A percentile compares a stretch with the other conserved stretches of the same genome.
Evolutionary conservation across 2,888 invertebrate species (phyloP).

Genomic region (Petrophora chlorosata): DNA sequence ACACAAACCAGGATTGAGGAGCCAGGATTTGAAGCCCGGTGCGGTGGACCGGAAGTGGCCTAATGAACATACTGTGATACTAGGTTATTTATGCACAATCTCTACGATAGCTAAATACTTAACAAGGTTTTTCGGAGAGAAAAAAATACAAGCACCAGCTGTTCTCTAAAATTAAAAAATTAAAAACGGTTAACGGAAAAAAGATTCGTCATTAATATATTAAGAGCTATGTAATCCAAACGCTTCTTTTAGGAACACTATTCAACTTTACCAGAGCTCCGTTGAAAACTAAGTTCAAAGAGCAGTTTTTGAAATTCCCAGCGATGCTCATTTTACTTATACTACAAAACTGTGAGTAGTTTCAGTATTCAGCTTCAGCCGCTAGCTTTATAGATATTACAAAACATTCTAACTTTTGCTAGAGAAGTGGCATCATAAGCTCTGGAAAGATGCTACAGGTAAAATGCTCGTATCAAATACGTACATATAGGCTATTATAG

Average conservation of each 20-base stretch:
- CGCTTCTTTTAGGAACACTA: neutral
- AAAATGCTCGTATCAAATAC: neutral
- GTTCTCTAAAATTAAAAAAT: no score
- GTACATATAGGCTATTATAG: no score
- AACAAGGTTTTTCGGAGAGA: no score
- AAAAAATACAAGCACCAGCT: no score
- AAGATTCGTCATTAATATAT: neutral
- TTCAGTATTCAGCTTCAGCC: conserved; percentile 2
- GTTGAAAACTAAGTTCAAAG: conserved; percentile 4
- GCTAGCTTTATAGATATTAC: conserved; percentile 17
- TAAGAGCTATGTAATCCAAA: neutral
- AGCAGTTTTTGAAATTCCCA: conserved; percentile 2
- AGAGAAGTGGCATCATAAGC: conserved; percentile 6
- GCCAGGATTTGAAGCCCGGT: no score
- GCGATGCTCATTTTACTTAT: conserved; percentile 5
- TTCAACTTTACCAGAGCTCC: neutral
- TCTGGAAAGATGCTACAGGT: conserved; percentile 22
- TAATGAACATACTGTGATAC: no score
- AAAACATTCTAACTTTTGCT: conserved; percentile 11
- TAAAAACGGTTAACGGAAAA: no score
- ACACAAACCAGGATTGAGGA: no score
- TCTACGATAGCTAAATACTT: no score
- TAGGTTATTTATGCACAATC: no score
- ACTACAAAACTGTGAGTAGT: conserved; percentile 11
- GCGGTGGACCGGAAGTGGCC: no score